Evolutionary conservation across 1,140 invertebrate species (phyloP), one percentile per base, ranked within the genome.

Genomic region (Leguminivora glycinivorella): DNA sequence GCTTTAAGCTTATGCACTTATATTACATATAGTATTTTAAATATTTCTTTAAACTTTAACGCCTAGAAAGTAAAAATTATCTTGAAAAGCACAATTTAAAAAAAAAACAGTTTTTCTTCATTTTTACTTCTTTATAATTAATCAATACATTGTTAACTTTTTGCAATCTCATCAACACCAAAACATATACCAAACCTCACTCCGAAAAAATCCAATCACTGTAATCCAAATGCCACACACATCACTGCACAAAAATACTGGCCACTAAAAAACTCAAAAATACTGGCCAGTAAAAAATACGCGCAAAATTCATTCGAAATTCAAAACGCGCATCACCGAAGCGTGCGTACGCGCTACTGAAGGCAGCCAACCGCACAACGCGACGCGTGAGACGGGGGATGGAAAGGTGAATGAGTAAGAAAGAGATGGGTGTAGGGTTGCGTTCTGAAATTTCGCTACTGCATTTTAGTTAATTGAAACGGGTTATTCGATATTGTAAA

Each of bases 321-420:
- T 74, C 71, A 66, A 78, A 82, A 80, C 85, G 80, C 70, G 72
- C 81, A 72, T 56, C 76, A 75, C 74, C 67, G 58, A 67, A 73
- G 74, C 67, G 74, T 81, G 85, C 88, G 88, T 80, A 70, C 76
- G 86, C 82, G 81, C 87, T 83, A 90, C 88, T 90, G 83, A 82
- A 69, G 74, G 71, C 78, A 76, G 72, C 83, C 84, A 79, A 84
- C 82, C 84, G 68, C 67, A 79, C 60, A 56, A 17, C 70, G 60
- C 29, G 56, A n/a, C 22, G 67, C 29, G 25, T 26, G 72, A 71
- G 68, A 75, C 34, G 26, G 69, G 19, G 31, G 25, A 74, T 71
- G 58, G 52, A 29, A 19, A 34, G 22, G 12, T n/a, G 0, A 60
- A 74, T 40, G 72, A 9, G 58, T 31, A 43, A 22, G 70, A 70